Conservation (phyloP, 2,888 invertebrate genomes). For the Tetheella fluctuosa region DNA sequence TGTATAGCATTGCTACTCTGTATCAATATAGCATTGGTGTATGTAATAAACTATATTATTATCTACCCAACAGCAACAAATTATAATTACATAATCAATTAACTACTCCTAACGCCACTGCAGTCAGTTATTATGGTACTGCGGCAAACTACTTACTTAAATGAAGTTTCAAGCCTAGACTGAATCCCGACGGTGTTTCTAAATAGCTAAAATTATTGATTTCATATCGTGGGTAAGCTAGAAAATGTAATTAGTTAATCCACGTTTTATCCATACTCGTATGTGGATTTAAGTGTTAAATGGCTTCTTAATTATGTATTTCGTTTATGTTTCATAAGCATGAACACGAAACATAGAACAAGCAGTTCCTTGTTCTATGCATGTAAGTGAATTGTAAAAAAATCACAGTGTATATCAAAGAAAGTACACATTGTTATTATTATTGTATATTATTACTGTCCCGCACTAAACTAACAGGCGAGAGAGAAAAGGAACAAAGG, state of each 20-base stretch:
- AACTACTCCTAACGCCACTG: background rate
- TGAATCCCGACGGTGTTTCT: background rate
- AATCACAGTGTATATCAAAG: no score
- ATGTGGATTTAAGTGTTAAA: background rate
- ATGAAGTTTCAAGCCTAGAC: background rate
- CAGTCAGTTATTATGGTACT: background rate
- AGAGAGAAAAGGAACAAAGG: no score
- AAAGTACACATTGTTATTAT: no score
- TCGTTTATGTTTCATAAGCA: background rate
- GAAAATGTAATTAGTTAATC: conserved; percentile 1
- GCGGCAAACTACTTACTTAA: background rate
- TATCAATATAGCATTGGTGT: no score
- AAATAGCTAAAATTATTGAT: background rate
- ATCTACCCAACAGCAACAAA: no score
- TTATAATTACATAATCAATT: background rate
- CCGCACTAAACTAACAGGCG: no score
- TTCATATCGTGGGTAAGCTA: background rate
- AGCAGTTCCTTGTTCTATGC: no score
- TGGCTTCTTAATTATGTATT: conserved; percentile 5
- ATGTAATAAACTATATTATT: no score
- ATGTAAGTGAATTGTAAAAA: no score
- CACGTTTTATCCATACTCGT: background rate
- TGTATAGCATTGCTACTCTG: no score
- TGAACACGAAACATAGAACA: background rate
- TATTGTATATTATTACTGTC: no score